Base-by-base conservation (phyloP, 1,140 invertebrate genomes). In the Drosophila nigromelanica region DNA sequence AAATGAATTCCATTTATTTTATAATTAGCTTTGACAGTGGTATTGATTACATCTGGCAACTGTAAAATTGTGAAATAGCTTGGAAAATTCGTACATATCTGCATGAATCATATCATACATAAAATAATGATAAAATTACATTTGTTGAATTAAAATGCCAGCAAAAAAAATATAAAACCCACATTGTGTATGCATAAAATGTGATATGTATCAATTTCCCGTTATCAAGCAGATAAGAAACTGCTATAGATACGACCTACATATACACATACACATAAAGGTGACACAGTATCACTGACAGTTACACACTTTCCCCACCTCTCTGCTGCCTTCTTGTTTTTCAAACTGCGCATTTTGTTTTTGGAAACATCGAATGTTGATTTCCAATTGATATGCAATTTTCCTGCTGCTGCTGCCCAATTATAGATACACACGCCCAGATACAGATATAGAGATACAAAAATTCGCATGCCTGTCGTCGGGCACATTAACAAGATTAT, bases 271-370 rank as follows among this genome's bases (percentile, higher is more conserved):
- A 39, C 18, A 45, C 37, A 58, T 11, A 67, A 51, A 72, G 54
- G 55, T 73, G 43, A 14, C 39, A 66, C 68, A 58, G 68, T 59
- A 59, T 15, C 39, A n/a, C n/a, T 59, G 33, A 52, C 54, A 59
- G 52, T 58, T 63, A 35, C 68, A 75, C 50, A 55, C 18, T 18
- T 5, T 15, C n/a, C 8, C 12, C 8, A 3, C 27, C 39, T 15
- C 11, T 15, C 8, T 11, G 35, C 10, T 14, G 6, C 21, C 3
- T 8, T 2, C 7, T n/a, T 12, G 15, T 24, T 59, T 43, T 27
- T 42, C 40, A 50, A 75, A 71, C 78, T 86, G 81, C 81, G 81
- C 81, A 87, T 72, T 86, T 86, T 63, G 67, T 63, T 81, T 85
- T 85, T 51, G 68, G 56, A 61, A 52, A 54, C 72, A 37, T 52